Base-by-base conservation (phyloP, 2,113 vertebrate species). In the Otis tarda region DNA sequence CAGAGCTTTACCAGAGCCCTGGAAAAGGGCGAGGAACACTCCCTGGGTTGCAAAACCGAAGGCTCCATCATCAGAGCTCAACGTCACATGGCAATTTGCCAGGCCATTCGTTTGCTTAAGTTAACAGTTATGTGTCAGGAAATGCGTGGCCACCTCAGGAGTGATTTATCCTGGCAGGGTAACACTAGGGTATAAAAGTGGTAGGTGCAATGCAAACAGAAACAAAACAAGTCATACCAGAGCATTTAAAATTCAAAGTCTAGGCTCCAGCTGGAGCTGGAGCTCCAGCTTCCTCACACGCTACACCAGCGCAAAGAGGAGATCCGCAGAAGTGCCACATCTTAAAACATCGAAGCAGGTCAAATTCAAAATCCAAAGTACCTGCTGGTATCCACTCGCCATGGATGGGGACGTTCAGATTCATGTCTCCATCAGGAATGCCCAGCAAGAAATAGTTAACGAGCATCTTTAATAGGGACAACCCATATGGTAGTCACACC, bases 91-190 rank as follows among this genome's bases (percentile, higher is more conserved):
- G 49, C 0, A 0, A 47, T 53, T 49, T 82, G 65, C 87, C 91
- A 93, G 96, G 84, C 82, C 80, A 93, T 43, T 43, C 1, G 0
- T 81, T 71, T n/a, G 33, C 70, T 90, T 64, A 53, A 65, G 49
- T 57, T 82, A 56, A 52, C 33, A 25, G 25, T 3, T 3, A 57
- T 50, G 64, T 61, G 85, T 85, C 70, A 84, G 90, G 94, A 94
- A 94, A 84, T 45, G n/a, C 7, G 4, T 82, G 79, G 73, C 57
- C 86, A 92, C 77, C 86, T 50, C 89, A 31, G 23, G 43, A 95
- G 69, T 70, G 61, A 92, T 91, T 90, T 96, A 78, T 89, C 84
- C 87, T 89, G 74, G 93, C 91, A 91, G 74, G 78, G 65, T 77
- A 89, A 63, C 87, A 69, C 20, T 6, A 59, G 65, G 67, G 67